Evolutionary conservation across 2,888 invertebrate species (phyloP), one percentile per base, ranked within the genome.

Genomic region (Epirrhoe alternata): DNA sequence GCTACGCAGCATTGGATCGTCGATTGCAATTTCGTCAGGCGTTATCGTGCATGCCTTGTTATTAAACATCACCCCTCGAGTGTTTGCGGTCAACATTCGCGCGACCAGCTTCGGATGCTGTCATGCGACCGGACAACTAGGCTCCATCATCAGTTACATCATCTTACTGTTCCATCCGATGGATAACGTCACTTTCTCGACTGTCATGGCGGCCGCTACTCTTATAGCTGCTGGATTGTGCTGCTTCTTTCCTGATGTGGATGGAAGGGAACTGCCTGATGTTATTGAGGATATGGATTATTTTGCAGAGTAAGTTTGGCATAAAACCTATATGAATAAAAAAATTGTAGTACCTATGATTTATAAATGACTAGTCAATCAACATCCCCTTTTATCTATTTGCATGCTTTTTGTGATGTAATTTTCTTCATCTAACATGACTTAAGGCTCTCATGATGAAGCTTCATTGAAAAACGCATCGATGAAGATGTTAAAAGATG

Each of bases 211-310:
- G 0, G 75, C 70, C 3, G 72, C 85, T 1, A 81, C 82, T 5
- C 38, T 86, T 7, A 65, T 77, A 3, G 66, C 89, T 16, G 71
- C 73, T 35, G 77, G 78, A 8, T 60, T 89, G 47, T 86, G 87
- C 52, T 82, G 83, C 55, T 54, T 85, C 1, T 72, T 91, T 8
- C 86, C 88, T 7, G 83, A 90, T 69, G 86, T 90, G 0, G 92
- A 92, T 72, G 77, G 79, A n/a, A 82, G 92, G 70, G 92, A 92
- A 74, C 66, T 92, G 52, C 92, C 92, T 0, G 92, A 92, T 74
- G 74, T 88, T 30, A 75, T 90, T 54, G 84, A 82, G 57, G 92
- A 92, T 70, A 92, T 92, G 92, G 92, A 92, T 76, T 90, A 89
- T 74, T 92, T 86, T 78, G 85, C 85, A 33, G 91, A 91, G 92